Evolutionary conservation across 2,797 vertebrate species (phyloP), one percentile per base, ranked within the genome.

Genomic region (Pachyuromys duprasi): DNA sequence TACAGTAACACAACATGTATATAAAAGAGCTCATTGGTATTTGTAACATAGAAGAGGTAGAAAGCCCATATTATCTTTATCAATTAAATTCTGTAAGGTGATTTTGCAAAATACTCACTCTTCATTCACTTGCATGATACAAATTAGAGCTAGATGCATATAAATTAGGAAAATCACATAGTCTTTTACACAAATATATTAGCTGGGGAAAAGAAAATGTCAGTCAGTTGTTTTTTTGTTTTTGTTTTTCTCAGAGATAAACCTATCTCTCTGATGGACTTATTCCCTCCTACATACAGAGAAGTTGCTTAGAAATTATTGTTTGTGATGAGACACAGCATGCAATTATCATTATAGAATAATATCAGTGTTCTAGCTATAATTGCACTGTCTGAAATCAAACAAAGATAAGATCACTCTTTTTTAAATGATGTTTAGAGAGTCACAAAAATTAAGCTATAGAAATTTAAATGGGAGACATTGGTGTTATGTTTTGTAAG

Each of bases 351-450:
- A 24, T 33, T 8, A 45, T 7, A 28, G 69, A 91, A 9, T 22
- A 36, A 31, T 8, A 69, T 45, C 92, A 55, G 90, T 97, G 7
- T 60, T 86, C 0, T 95, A 92, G 95, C 96, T 98, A 91, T 89
- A 97, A 95, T 97, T 93, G 84, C 60, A 96, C 94, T 97, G 80
- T 93, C 86, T 97, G 57, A 49, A 76, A 49, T 89, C 97, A 95
- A 63, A 82, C 8, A 33, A 31, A 82, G 96, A 75, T 67, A 78
- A 2, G 42, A 70, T 96, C 90, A 93, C 60, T 49, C 49, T 28
- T 96, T 97, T 96, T 93, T 26, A 49, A 97, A 90, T 3, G 15
- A 95, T 93, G 15, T 80, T 96, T 36, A 89, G 49, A 75, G 92
- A 74, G 57, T 91, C 9, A 12, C 2, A 93, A 62, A 91, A 88